Evolutionary conservation across 2,797 vertebrate genomes (phyloP).

Genomic region (Paramormyrops hopkinsi): DNA sequence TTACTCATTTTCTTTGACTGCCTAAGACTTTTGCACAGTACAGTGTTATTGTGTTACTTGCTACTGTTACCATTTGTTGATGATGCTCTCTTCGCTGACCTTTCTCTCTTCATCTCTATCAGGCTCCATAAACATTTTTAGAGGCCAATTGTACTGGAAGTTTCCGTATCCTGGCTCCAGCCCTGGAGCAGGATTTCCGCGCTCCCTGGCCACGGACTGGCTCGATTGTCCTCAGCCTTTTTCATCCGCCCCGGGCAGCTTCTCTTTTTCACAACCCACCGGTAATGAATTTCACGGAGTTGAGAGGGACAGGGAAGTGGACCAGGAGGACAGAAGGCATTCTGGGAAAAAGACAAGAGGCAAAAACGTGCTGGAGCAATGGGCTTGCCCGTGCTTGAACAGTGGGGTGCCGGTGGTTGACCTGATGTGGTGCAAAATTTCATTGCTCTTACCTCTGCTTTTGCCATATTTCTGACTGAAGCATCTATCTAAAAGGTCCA

Average conservation of each 20-base stretch:
- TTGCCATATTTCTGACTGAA: background rate
- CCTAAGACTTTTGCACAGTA: background rate
- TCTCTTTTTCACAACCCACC: conserved; percentile 38
- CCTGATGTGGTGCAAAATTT: background rate
- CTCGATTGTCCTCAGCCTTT: conserved; percentile 53
- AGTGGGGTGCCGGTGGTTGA: conserved; percentile 23
- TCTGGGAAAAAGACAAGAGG: conserved; percentile 12
- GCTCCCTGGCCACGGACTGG: conserved; percentile 57
- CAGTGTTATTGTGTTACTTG: background rate
- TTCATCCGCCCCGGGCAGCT: conserved; percentile 30
- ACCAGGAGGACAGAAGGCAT: conserved; percentile 12
- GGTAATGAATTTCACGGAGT: conserved; percentile 44
- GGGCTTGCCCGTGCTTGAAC: conserved; percentile 50
- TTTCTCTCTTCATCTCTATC: background rate
- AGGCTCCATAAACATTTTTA: conserved; percentile 61
- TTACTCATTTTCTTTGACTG: background rate
- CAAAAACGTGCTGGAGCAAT: conserved; percentile 27
- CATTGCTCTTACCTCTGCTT: background rate
- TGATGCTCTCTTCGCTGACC: background rate
- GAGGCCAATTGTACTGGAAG: conserved; percentile 62
- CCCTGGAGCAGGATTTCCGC: conserved; percentile 53
- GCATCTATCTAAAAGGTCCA: background rate
- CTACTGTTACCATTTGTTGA: background rate
- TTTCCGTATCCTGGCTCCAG: conserved; percentile 51
- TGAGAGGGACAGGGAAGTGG: conserved; percentile 28